These are phyloP conservation scores for Myrmophylax atrothorax DNA, from an alignment of 2,113 vertebrate species.

Conservation along the genomic window DNA sequence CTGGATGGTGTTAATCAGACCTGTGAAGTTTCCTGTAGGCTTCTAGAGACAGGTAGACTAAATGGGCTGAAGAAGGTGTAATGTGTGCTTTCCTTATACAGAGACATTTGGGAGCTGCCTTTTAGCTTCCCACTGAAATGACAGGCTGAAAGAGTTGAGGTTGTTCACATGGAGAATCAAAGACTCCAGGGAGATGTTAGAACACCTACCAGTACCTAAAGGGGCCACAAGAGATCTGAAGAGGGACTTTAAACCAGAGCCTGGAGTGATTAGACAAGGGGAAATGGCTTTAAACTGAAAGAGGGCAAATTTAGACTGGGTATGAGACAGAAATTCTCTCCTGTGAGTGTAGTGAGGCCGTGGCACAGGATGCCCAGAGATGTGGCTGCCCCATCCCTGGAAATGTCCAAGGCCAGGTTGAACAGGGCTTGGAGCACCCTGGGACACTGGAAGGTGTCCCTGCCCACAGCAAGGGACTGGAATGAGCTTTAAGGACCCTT, in stretches of 20 bases:
- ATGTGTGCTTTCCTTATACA: background rate
- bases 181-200: background rate
- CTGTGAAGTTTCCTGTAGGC: background rate
- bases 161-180: background rate
- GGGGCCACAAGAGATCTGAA: background rate
- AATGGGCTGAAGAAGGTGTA: background rate
- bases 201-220: background rate
- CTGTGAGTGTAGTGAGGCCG: accelerated
- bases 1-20: background rate
- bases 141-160: background rate
- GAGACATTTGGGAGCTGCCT: background rate
- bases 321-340: background rate
- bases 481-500: background rate
- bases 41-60: background rate
- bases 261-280: background rate
- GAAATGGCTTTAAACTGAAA: background rate
- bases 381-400: background rate
- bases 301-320: background rate
- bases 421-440: accelerated
- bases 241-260: background rate
- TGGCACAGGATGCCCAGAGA: background rate
- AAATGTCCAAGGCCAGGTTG: accelerated
- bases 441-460: accelerated
- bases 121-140: background rate
- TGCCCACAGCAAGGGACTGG: too few species aligned